Conservation (phyloP, 2,888 invertebrate species). For the Euspilapteryx auroguttella region DNA sequence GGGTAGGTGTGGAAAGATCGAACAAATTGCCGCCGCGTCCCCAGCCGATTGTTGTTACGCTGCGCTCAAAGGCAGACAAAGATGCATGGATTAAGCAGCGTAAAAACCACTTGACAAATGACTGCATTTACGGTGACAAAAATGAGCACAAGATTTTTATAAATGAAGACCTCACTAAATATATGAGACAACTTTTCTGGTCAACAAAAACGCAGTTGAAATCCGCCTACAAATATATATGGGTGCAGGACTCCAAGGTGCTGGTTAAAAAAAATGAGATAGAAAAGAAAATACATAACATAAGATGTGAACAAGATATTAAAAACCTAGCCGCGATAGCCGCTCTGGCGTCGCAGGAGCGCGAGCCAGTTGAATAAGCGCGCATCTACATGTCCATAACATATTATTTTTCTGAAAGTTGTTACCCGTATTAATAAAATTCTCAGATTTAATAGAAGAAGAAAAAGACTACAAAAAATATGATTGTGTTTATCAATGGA, state of each 20-base stretch:
- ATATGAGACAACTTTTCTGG: constrained; percentile 1
- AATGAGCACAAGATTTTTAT: constrained; percentile 2
- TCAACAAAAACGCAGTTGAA: constrained; percentile 3
- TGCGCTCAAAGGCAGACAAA: constrained; percentile 4
- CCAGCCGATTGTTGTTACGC: constrained; percentile 4
- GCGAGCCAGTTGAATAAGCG: too few species aligned
- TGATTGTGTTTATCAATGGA: neutral
- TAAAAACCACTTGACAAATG: constrained; percentile 3
- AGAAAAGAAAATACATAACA: constrained; percentile 6
- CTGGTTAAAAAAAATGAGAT: constrained; percentile 6
- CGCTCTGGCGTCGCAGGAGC: too few species aligned
- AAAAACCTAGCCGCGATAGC: neutral
- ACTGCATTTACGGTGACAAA: neutral
- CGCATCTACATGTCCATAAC: too few species aligned
- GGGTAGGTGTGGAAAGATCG: constrained; percentile 8
- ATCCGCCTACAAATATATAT: constrained; percentile 6
- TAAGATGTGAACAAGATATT: constrained; percentile 2
- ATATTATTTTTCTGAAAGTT: neutral
- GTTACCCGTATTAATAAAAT: neutral
- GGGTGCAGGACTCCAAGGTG: constrained; percentile 7
- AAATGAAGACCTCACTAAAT: constrained; percentile 3
- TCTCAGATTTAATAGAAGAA: neutral
- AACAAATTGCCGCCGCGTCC: constrained; percentile 1
- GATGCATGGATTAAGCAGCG: constrained; percentile 5
- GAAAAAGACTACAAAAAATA: neutral